A percentile compares a stretch with the other conserved stretches of the same genome.
These are phyloP conservation scores for Argyresthia albistria DNA, from an alignment of 2,888 invertebrate species.

Conservation along the genomic window DNA sequence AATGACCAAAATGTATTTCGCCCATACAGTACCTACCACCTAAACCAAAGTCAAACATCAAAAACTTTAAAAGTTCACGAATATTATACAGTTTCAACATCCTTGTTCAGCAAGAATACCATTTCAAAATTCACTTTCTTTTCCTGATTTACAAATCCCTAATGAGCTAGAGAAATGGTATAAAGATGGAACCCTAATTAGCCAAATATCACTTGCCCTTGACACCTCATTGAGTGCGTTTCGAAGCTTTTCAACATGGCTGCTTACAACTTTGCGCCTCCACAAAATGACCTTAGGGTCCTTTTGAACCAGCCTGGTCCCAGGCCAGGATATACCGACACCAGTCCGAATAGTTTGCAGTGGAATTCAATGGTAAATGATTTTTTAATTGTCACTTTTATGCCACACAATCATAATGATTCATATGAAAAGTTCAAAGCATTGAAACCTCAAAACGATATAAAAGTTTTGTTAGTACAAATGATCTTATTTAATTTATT, in stretches of 20 bases:
- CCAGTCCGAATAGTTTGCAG: constrained; percentile 3
- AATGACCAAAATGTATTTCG: too few species aligned
- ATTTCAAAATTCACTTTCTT: neutral
- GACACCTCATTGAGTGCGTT: constrained; percentile 20
- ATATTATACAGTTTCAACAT: too few species aligned
- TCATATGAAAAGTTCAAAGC: neutral
- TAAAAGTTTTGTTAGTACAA: neutral
- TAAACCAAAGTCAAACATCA: too few species aligned
- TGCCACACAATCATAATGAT: too few species aligned
- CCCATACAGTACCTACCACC: too few species aligned
- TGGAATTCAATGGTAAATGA: constrained; percentile 7
- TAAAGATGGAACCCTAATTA: constrained; percentile 27
- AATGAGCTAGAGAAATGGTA: constrained; percentile 19
- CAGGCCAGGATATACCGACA: constrained; percentile 6
- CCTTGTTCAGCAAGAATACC: too few species aligned
- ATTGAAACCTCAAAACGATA: neutral
- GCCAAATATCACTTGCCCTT: constrained; percentile 23
- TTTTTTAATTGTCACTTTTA: neutral
- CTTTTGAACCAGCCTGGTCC: constrained; percentile 1
- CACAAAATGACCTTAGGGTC: neutral
- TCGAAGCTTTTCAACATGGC: constrained; percentile 1
- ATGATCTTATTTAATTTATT: too few species aligned
- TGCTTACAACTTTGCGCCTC: neutral
- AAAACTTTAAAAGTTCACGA: too few species aligned
- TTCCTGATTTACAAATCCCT: constrained; percentile 5